These are phyloP conservation scores for Cheilosia grossa DNA, from an alignment of 2,888 invertebrate species.

Conservation along the genomic window DNA sequence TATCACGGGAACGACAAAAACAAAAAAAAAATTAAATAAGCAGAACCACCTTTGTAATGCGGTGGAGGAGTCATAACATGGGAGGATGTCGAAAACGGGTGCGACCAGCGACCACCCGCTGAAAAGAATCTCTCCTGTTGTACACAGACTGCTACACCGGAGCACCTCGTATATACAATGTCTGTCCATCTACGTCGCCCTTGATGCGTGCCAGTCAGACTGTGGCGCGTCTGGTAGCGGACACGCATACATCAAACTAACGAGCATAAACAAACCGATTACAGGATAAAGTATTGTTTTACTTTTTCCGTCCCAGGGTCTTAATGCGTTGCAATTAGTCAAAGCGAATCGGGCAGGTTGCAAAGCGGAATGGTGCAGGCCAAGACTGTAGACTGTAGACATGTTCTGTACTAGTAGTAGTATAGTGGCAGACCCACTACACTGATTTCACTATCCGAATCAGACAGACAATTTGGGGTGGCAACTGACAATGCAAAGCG, in stretches of 20 bases:
- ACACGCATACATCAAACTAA: slow-evolving; percentile 72
- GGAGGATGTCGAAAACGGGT: slow-evolving; percentile 59
- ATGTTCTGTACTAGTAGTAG: not conserved
- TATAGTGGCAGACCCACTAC: not conserved
- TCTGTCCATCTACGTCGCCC: slow-evolving; percentile 31
- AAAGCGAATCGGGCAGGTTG: slow-evolving; percentile 32
- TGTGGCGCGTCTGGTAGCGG: slow-evolving; percentile 67
- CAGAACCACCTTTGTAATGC: slow-evolving; percentile 33
- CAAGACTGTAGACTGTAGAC: not conserved
- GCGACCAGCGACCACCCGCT: slow-evolving; percentile 72
- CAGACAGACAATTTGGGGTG: not conserved
- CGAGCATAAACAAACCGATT: slow-evolving; percentile 73
- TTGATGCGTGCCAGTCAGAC: slow-evolving; percentile 55
- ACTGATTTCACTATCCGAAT: slow-evolving; percentile 1
- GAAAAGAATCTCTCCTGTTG: slow-evolving; percentile 21
- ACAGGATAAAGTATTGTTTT: slow-evolving; percentile 65
- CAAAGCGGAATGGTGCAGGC: slow-evolving; percentile 1
- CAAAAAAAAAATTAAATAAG: slow-evolving; percentile 24
- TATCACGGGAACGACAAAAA: slow-evolving; percentile 47
- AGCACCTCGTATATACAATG: not conserved
- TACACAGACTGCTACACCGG: not conserved
- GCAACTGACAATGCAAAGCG: not conserved
- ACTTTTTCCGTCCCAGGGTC: slow-evolving; percentile 40
- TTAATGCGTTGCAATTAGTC: slow-evolving; percentile 71
- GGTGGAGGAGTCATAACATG: slow-evolving; percentile 5